A percentile compares a stretch with the other conserved stretches of the same genome.
Conservation (phyloP, 2,888 invertebrate genomes). For the Trissolcus brochymenae region DNA sequence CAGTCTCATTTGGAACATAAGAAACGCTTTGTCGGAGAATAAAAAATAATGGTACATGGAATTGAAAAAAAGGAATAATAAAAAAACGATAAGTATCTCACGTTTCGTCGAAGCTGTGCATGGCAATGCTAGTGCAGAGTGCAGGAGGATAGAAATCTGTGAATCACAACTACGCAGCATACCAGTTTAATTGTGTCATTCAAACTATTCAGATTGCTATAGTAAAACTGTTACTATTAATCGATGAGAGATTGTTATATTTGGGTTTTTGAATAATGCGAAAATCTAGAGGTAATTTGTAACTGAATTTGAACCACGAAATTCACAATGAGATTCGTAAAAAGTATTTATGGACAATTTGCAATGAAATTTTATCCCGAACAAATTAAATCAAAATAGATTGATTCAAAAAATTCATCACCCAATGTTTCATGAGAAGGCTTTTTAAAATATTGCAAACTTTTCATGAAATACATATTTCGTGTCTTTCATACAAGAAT, state of each 20-base stretch:
- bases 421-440: too few species aligned
- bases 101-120: slow-evolving; percentile 60
- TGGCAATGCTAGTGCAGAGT: slow-evolving; percentile 59
- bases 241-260: neutral
- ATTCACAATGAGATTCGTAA: too few species aligned
- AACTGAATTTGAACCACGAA: too few species aligned
- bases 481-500: too few species aligned
- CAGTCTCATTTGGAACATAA: slow-evolving; percentile 51
- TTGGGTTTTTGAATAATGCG: too few species aligned
- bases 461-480: too few species aligned
- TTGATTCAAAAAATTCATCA: too few species aligned
- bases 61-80: slow-evolving; percentile 8
- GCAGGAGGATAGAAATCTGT: slow-evolving; percentile 52
- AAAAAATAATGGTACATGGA: slow-evolving; percentile 17
- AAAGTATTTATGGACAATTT: too few species aligned
- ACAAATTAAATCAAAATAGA: too few species aligned
- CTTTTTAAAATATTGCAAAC: too few species aligned
- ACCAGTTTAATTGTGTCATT: slow-evolving; percentile 50
- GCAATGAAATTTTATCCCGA: too few species aligned
- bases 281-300: too few species aligned
- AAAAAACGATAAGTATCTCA: slow-evolving; percentile 37
- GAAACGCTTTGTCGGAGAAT: slow-evolving; percentile 8
- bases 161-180: slow-evolving; percentile 53
- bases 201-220: slow-evolving; percentile 21
- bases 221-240: slow-evolving; percentile 29